Conservation (phyloP, 2,113 vertebrate genomes). For the Grammomys surdaster region DNA sequence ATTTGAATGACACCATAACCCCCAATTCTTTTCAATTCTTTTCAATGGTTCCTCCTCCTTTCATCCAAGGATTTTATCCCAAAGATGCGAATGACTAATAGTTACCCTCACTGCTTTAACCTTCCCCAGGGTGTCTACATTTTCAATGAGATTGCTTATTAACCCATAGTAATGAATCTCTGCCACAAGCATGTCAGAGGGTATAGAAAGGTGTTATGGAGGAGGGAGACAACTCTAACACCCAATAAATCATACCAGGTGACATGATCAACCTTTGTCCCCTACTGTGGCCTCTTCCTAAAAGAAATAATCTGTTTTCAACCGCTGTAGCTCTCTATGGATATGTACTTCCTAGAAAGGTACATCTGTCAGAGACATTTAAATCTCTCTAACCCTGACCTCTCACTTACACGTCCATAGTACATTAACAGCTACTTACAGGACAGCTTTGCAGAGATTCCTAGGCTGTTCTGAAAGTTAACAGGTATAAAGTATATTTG, state of each 20-base stretch:
- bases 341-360: constrained; percentile 43
- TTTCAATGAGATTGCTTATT: constrained; percentile 65
- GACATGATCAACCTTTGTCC: constrained; percentile 53
- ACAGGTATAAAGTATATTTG: background rate
- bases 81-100: constrained; percentile 57
- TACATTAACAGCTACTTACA: background rate
- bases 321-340: background rate
- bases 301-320: constrained; percentile 67
- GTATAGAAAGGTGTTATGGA: constrained; percentile 33
- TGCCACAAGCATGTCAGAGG: constrained; percentile 52
- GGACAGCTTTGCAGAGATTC: background rate
- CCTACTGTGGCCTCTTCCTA: background rate
- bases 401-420: constrained; percentile 10
- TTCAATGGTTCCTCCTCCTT: constrained; percentile 9
- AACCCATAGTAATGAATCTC: constrained; percentile 67
- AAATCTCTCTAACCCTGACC: constrained; percentile 19
- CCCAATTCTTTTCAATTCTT: constrained; percentile 2
- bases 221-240: background rate
- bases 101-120: constrained; percentile 22
- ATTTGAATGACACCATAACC: background rate
- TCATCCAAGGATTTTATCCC: constrained; percentile 27
- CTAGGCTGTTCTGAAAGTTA: background rate
- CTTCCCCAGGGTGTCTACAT: constrained; percentile 53
- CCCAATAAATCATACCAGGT: constrained; percentile 48
- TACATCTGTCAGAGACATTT: constrained; percentile 33